A percentile compares a stretch with the other conserved stretches of the same genome.
Conservation (phyloP, 2,797 vertebrate species). For the Petrocephalus sullivani region DNA sequence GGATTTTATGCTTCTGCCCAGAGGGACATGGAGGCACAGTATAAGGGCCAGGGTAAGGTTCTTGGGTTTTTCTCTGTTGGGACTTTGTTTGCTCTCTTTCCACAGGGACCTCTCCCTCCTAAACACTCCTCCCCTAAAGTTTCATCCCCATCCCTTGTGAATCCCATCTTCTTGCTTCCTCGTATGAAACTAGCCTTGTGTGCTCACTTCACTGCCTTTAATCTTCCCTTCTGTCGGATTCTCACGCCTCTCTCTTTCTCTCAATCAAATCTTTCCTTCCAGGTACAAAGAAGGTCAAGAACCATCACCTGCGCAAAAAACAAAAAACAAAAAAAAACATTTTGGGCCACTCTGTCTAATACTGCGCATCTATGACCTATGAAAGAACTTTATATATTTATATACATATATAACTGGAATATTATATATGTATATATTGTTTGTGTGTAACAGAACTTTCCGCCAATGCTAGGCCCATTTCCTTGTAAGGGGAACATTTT, state of each 20-base stretch:
- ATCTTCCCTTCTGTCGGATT: constrained; percentile 62
- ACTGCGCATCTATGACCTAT: constrained; percentile 62
- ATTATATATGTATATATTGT: constrained; percentile 75
- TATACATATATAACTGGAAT: constrained; percentile 74
- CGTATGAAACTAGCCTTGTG: constrained; percentile 58
- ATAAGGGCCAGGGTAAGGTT: constrained; percentile 98
- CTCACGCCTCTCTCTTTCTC: constrained; percentile 65
- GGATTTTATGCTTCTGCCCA: constrained; percentile 79
- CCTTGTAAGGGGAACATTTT: constrained; percentile 70
- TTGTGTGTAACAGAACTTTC: constrained; percentile 69
- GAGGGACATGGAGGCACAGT: constrained; percentile 81
- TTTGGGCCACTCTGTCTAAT: constrained; percentile 56
- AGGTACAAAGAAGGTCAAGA: constrained; percentile 82
- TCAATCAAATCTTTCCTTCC: constrained; percentile 89
- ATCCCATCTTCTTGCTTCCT: constrained; percentile 38
- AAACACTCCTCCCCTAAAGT: constrained; percentile 26
- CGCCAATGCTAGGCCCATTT: constrained; percentile 82
- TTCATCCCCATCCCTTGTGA: constrained; percentile 28
- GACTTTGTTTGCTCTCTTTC: constrained; percentile 67
- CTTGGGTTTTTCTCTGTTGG: constrained; percentile 80
- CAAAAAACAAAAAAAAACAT: constrained; percentile 58
- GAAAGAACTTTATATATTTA: constrained; percentile 69
- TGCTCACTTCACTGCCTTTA: constrained; percentile 66
- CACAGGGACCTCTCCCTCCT: constrained; percentile 63
- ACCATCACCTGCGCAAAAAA: constrained; percentile 56